Base-by-base conservation (phyloP, 2,888 invertebrate genomes). In the Drosophila niveifrons region DNA sequence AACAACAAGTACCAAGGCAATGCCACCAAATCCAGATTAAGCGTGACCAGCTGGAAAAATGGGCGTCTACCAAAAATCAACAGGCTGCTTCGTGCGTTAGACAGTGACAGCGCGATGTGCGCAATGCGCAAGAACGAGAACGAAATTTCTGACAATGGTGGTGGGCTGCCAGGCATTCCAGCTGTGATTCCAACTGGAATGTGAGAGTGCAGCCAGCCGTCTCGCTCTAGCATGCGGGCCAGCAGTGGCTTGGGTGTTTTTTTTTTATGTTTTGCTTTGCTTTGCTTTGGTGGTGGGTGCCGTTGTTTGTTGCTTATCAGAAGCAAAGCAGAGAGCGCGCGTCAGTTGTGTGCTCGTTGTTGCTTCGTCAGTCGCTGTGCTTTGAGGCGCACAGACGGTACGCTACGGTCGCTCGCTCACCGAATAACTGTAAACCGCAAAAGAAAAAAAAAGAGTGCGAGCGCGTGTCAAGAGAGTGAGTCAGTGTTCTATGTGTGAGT, bases 101-200 rank as follows among this genome's bases (percentile, higher is more conserved):
- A 44, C 47, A 39, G 39, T 7, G 43, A 44, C 39, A 58, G 18
- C 34, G 36, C 7, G 43, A 39, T 2, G 39, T n/a, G 23, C 31
- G 43, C 36, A 46, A 34, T 9, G 18, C 4, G 62, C 34, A 58
- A 18, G 48, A 63, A 46, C 15, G 52, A 58, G 53, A 28, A 57
- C 18, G 47, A 43, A 46, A 15, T 61, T 48, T 41, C 34, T 29
- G 43, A 39, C 82, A 76, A 83, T 86, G 80, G 80, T 90, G 89
- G 85, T 84, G 84, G 81, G 73, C 62, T 66, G 50, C 85, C 67
- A 56, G 62, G 51, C 65, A 57, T 76, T 81, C 62, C 69, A 75
- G 82, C 65, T 66, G 74, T 77, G 72, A 69, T 89, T 82, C 86
- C 82, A 89, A 75, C 79, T 89, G 89, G 85, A 84, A 85, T 61